Evolutionary conservation across 2,797 vertebrate species (phyloP).

Genomic region (Poecilia velifera): DNA sequence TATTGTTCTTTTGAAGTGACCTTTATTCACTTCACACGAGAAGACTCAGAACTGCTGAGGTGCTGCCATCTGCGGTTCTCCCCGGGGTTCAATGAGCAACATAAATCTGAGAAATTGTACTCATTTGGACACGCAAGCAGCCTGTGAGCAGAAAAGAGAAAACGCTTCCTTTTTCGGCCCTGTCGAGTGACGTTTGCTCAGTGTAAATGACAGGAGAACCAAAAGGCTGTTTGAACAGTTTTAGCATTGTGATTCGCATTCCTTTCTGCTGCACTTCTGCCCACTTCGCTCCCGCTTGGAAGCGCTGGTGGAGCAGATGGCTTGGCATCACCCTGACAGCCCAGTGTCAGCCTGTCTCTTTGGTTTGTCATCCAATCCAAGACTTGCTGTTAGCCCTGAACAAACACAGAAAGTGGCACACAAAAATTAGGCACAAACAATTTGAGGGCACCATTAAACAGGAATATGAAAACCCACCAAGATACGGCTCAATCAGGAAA

Average conservation of each 20-base stretch:
- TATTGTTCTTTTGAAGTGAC: slow-evolving; percentile 40
- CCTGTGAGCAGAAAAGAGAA: background rate
- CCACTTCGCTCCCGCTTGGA: slow-evolving; percentile 59
- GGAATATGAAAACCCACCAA: slow-evolving; percentile 56
- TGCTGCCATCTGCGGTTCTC: slow-evolving; percentile 66
- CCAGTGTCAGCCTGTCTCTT: slow-evolving; percentile 70
- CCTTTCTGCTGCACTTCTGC: slow-evolving; percentile 33
- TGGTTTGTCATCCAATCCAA: slow-evolving; percentile 70
- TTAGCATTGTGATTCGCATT: slow-evolving; percentile 30
- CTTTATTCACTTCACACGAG: slow-evolving; percentile 37
- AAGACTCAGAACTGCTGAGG: slow-evolving; percentile 54
- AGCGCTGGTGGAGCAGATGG: slow-evolving; percentile 77
- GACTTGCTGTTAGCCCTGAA: slow-evolving; percentile 68
- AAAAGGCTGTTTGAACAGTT: slow-evolving; percentile 29
- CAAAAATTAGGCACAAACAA: slow-evolving; percentile 70
- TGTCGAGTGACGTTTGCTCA: slow-evolving; percentile 7
- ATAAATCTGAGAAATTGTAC: slow-evolving; percentile 26
- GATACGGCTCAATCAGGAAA: slow-evolving; percentile 63
- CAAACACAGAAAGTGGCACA: slow-evolving; percentile 72
- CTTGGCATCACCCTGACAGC: slow-evolving; percentile 75
- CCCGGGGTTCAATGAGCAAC: slow-evolving; percentile 45
- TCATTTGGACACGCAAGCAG: slow-evolving; percentile 24
- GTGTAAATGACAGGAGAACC: slow-evolving; percentile 6
- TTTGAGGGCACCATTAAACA: slow-evolving; percentile 62
- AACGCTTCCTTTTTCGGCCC: slow-evolving; percentile 12